Conservation (phyloP, 2,888 invertebrate species). For the Azorinus chamasolen region DNA sequence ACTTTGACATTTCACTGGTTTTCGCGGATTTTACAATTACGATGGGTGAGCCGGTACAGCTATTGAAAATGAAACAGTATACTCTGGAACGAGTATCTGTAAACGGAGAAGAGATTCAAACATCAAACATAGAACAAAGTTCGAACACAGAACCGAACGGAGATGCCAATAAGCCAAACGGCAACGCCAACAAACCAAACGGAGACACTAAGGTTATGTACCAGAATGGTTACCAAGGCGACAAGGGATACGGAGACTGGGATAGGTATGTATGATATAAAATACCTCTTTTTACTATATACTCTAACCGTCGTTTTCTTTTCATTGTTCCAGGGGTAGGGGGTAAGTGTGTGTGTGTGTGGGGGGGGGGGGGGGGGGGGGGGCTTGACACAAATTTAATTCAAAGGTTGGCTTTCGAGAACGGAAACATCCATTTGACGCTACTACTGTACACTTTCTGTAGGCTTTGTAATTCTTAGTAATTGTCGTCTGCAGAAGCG, state of each 20-base stretch:
- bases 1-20: no score
- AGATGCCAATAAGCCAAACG: neutral
- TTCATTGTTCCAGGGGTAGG: no score
- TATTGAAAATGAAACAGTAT: conserved; percentile 54
- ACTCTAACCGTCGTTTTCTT: no score
- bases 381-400: no score
- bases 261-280: conserved; percentile 51
- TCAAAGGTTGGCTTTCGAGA: no score
- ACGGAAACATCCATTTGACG: no score
- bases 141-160: neutral
- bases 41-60: conserved; percentile 23
- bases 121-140: neutral
- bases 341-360: no score
- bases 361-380: no score
- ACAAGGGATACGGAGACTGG: conserved; percentile 57
- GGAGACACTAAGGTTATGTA: neutral
- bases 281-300: no score
- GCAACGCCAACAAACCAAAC: neutral
- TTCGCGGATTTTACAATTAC: neutral
- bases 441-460: no score
- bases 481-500: no score
- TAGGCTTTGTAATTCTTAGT: no score
- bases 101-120: conserved; percentile 2
- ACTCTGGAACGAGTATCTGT: conserved; percentile 24
- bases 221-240: conserved; percentile 38